Evolutionary conservation across 2,888 invertebrate species (phyloP).

Genomic region (Hirtodrosophila alboralis): DNA sequence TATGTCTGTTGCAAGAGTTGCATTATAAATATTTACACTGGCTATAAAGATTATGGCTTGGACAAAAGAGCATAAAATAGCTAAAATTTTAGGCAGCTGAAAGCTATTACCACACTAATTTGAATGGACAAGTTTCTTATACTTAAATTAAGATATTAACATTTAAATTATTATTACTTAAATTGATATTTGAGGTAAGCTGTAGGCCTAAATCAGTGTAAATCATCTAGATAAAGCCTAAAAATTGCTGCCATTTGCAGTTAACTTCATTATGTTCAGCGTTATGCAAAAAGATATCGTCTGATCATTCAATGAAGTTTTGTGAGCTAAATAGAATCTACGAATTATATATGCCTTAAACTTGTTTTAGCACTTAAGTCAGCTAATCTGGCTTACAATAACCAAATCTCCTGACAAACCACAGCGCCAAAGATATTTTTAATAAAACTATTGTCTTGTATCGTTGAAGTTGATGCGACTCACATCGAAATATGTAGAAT

Average conservation of each 20-base stretch:
- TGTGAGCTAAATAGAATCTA: constrained; percentile 20
- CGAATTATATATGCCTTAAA: constrained; percentile 34
- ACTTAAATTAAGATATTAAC: no score
- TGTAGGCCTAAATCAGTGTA: no score
- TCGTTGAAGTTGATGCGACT: constrained; percentile 26
- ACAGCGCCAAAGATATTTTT: neutral
- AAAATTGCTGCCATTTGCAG: no score
- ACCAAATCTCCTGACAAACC: constrained; percentile 18
- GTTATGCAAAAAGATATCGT: constrained; percentile 2
- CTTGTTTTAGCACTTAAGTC: constrained; percentile 56
- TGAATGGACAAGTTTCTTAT: no score
- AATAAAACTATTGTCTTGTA: neutral
- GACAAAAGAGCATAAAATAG: neutral
- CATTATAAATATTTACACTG: constrained; percentile 9
- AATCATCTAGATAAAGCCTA: no score
- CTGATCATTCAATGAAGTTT: constrained; percentile 6
- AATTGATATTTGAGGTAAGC: no score
- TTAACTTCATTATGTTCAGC: no score
- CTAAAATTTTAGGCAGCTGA: neutral
- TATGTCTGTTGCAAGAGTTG: constrained; percentile 37
- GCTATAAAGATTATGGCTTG: constrained; percentile 2
- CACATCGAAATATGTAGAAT: constrained; percentile 42
- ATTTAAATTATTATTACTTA: no score
- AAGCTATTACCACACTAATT: no score
- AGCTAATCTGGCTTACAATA: constrained; percentile 22